Percentiles rank a stretch among this genome's conserved stretches.
Conservation (phyloP, 2,888 invertebrate genomes). For the Phasia obesa region DNA sequence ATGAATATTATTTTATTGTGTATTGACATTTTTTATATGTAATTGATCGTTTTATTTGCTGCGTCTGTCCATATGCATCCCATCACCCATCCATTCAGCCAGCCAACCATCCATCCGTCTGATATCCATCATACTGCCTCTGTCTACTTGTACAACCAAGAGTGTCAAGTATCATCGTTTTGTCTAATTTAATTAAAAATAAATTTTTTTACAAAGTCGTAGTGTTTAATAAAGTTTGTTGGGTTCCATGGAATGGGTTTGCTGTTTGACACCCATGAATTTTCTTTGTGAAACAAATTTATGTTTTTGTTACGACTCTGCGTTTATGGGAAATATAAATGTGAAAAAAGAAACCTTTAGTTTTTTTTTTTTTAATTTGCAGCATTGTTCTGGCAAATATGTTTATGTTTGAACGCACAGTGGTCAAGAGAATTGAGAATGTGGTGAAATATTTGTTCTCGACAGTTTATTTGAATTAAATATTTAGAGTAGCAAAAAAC, state of each 20-base stretch:
- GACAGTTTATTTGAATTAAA: too few relatives aligned
- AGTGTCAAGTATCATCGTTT: slow-evolving; percentile 65
- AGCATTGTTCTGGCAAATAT: slow-evolving; percentile 37
- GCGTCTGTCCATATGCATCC: background rate
- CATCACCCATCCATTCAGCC: background rate
- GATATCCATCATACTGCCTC: background rate
- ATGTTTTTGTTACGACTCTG: slow-evolving; percentile 21
- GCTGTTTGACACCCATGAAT: background rate
- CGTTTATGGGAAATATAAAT: slow-evolving; percentile 40
- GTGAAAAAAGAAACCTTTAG: too few relatives aligned
- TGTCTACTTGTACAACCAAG: slow-evolving; percentile 28
- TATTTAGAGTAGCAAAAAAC: too few relatives aligned
- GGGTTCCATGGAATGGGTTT: background rate
- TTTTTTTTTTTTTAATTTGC: too few relatives aligned
- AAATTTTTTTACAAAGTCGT: slow-evolving; percentile 32
- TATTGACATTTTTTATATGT: slow-evolving; percentile 73
- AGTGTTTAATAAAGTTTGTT: slow-evolving; percentile 24
- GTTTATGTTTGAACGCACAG: background rate
- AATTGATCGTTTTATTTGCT: slow-evolving; percentile 66
- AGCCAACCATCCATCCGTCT: background rate
- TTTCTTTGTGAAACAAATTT: background rate
- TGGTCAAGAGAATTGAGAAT: background rate
- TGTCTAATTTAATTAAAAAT: slow-evolving; percentile 64
- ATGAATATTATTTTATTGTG: slow-evolving; percentile 72
- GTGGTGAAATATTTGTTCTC: background rate